Evolutionary conservation across 2,888 invertebrate genomes (phyloP).

Genomic region (Euphydryas editha): DNA sequence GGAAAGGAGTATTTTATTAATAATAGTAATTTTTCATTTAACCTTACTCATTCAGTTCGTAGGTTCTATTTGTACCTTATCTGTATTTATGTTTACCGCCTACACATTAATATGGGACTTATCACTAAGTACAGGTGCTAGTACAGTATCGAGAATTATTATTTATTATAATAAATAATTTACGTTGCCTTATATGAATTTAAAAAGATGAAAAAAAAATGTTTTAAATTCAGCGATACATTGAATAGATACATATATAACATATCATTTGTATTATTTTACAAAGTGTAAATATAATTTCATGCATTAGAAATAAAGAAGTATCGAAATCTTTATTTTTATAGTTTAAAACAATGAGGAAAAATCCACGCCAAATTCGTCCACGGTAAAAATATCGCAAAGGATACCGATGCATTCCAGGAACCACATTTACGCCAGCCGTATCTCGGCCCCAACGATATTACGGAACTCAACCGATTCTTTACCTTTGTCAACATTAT

Average conservation of each 20-base stretch:
- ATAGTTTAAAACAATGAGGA: slow-evolving; percentile 42
- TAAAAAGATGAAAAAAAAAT: too few relatives aligned
- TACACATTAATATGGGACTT: slow-evolving; percentile 29
- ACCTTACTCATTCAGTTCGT: slow-evolving; percentile 32
- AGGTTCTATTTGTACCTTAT: slow-evolving; percentile 36
- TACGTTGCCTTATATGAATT: neutral
- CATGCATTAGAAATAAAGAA: neutral
- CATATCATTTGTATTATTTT: too few relatives aligned
- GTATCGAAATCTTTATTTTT: neutral
- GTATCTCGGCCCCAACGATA: slow-evolving; percentile 50
- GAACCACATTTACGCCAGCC: slow-evolving; percentile 76
- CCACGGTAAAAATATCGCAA: slow-evolving; percentile 73
- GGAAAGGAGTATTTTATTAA: too few relatives aligned
- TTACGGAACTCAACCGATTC: slow-evolving; percentile 52
- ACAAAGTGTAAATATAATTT: neutral
- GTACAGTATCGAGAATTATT: slow-evolving; percentile 21
- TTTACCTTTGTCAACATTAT: slow-evolving; percentile 50
- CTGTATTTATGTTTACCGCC: slow-evolving; percentile 31
- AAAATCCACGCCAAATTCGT: slow-evolving; percentile 65
- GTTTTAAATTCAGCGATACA: too few relatives aligned
- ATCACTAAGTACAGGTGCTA: slow-evolving; percentile 31
- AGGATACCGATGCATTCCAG: slow-evolving; percentile 78
- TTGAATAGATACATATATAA: too few relatives aligned
- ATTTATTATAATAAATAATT: slow-evolving; percentile 8
- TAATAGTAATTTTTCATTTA: too few relatives aligned